phyloP scores from a whole-genome alignment of 2,113 vertebrate genomes.

The Coptodon bakossiorum region DNA sequence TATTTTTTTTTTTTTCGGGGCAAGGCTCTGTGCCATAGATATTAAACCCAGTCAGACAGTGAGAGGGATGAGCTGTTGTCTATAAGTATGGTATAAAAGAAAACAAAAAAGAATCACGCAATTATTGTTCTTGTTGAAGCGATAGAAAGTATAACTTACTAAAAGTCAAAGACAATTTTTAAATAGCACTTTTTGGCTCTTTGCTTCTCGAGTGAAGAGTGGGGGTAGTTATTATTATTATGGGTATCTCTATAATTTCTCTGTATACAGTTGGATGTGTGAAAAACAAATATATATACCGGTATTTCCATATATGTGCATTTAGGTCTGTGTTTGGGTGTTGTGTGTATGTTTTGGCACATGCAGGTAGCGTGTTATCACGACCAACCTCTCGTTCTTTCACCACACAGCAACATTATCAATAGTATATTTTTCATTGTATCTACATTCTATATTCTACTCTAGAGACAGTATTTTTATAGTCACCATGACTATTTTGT shows the following conservation, averaged over 20 bases:
- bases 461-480: constrained; percentile 71
- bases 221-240: constrained; percentile 66
- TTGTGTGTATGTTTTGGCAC: constrained; percentile 67
- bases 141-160: constrained; percentile 70
- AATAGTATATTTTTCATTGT: constrained; percentile 66
- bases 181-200: constrained; percentile 79
- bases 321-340: constrained; percentile 70
- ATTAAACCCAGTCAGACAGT: constrained; percentile 65
- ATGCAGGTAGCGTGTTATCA: constrained; percentile 59
- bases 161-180: constrained; percentile 72
- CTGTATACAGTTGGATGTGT: constrained; percentile 76
- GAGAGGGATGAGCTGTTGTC: constrained; percentile 59
- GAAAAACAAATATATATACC: constrained; percentile 61
- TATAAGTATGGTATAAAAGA: constrained; percentile 60
- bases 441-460: constrained; percentile 56
- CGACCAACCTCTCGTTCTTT: constrained; percentile 47
- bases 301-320: constrained; percentile 74
- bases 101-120: constrained; percentile 56
- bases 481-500: constrained; percentile 67
- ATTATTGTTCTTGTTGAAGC: constrained; percentile 65
- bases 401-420: constrained; percentile 53
- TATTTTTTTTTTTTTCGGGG: constrained; percentile 46
- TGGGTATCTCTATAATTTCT: constrained; percentile 72
- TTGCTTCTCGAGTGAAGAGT: constrained; percentile 69
- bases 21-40: constrained; percentile 74